phyloP scores from a whole-genome alignment of 1,140 invertebrate species.

The Halictus rubicundus region DNA sequence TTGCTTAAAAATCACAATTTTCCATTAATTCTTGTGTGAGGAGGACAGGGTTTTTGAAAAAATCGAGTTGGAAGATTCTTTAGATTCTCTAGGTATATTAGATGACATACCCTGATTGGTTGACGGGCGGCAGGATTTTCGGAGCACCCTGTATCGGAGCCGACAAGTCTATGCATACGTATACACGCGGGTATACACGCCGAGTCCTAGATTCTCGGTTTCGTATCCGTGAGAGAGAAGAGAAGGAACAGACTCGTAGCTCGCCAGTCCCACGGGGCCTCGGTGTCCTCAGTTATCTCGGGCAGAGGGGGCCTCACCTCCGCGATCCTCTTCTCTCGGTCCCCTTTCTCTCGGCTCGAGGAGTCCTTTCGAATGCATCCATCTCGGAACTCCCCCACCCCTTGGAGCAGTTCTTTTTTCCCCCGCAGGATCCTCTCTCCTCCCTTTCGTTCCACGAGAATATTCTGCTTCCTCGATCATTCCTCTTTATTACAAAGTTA shows the following conservation, averaged over 20 bases:
- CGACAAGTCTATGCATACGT: not conserved
- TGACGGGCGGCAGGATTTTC: no score
- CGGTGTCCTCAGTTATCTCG: conserved; percentile 67
- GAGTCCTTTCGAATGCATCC: conserved; percentile 66
- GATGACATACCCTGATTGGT: no score
- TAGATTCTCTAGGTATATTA: no score
- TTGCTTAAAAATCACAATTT: no score
- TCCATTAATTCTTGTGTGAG: no score
- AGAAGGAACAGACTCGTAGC: conserved; percentile 59
- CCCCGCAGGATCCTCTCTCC: conserved; percentile 16
- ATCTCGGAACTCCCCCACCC: conserved; percentile 43
- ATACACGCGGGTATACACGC: conserved; percentile 44
- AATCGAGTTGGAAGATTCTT: no score
- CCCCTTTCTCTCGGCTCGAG: conserved; percentile 56
- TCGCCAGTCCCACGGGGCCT: conserved; percentile 72
- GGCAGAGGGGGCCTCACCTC: conserved; percentile 50
- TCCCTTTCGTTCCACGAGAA: conserved; percentile 17
- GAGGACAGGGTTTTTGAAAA: no score
- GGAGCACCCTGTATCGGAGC: conserved; percentile 22
- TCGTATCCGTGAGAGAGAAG: conserved; percentile 72
- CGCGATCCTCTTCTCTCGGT: conserved; percentile 54
- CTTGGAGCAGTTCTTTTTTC: conserved; percentile 4
- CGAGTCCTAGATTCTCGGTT: conserved; percentile 74
- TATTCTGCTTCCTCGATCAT: conserved; percentile 13
- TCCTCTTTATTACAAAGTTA: conserved; percentile 17